phyloP scores from a whole-genome alignment of 2,888 invertebrate species.

The Scaptomyza parva region DNA sequence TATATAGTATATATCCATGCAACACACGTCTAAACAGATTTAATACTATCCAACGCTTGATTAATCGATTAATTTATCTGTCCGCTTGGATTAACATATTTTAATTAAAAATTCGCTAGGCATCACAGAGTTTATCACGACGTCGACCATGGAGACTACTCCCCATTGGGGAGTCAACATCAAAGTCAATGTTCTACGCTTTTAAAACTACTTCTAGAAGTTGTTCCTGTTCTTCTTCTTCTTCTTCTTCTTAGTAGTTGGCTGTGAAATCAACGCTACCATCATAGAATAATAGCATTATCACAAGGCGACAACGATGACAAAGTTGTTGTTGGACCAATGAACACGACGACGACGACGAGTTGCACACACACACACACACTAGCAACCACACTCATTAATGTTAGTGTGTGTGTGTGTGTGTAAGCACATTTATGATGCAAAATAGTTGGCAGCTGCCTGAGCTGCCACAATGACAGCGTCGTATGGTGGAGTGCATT shows the following conservation, averaged over 20 bases:
- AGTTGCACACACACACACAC: slow-evolving; percentile 39
- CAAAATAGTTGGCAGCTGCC: slow-evolving; percentile 79
- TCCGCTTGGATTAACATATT: slow-evolving; percentile 57
- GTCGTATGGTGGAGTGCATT: slow-evolving; percentile 67
- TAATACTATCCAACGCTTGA: slow-evolving; percentile 37
- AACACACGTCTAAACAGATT: slow-evolving; percentile 25
- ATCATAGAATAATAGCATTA: slow-evolving; percentile 72
- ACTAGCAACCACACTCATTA: slow-evolving; percentile 54
- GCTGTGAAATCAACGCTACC: slow-evolving; percentile 67
- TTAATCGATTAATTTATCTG: slow-evolving; percentile 51
- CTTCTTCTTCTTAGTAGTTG: neutral
- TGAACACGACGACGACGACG: slow-evolving; percentile 39
- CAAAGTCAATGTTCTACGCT: slow-evolving; percentile 56
- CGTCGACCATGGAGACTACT: slow-evolving; percentile 2
- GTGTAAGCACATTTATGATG: slow-evolving; percentile 41
- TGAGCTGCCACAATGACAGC: slow-evolving; percentile 59
- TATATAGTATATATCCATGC: slow-evolving; percentile 3
- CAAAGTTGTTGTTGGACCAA: slow-evolving; percentile 23
- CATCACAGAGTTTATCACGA: slow-evolving; percentile 11
- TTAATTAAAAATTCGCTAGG: slow-evolving; percentile 50
- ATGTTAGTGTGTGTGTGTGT: slow-evolving; percentile 12
- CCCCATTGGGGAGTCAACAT: slow-evolving; percentile 30
- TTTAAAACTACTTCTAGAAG: slow-evolving; percentile 5
- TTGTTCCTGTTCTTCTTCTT: slow-evolving; percentile 9
- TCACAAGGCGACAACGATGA: slow-evolving; percentile 63